Conservation (phyloP, 92 coral and sea anemone species). For the Phenganax subtilis region DNA sequence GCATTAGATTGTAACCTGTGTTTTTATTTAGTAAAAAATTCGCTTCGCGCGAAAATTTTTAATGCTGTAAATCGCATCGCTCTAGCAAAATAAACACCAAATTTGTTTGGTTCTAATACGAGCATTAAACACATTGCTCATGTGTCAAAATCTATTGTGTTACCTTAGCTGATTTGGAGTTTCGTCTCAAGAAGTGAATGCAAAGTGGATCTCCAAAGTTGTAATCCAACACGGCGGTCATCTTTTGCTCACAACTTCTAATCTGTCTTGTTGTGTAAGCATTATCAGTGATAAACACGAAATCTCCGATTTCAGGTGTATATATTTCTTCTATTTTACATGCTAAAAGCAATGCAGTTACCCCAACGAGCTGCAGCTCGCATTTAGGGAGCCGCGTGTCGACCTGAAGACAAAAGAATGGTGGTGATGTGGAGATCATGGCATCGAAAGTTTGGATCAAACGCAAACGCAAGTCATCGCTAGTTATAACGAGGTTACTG, state of each 20-base stretch:
- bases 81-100: not conserved
- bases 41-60: too few species aligned
- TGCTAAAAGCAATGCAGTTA: slow-evolving; percentile 88
- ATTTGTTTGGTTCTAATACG: not conserved
- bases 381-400: slow-evolving; percentile 48
- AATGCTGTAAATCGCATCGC: too few species aligned
- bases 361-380: slow-evolving; percentile 84
- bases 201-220: slow-evolving; percentile 86
- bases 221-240: slow-evolving; percentile 61
- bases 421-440: not conserved
- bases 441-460: not conserved
- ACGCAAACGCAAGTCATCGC: too few species aligned
- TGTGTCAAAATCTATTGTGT: not conserved
- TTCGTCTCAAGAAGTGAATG: slow-evolving; percentile 85
- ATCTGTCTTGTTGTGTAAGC: slow-evolving; percentile 70
- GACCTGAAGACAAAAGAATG: slow-evolving; percentile 41
- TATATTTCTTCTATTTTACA: slow-evolving; percentile 94
- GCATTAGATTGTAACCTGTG: not conserved
- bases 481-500: too few species aligned
- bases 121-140: not conserved
- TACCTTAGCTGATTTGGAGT: slow-evolving; percentile 93
- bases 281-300: slow-evolving; percentile 91
- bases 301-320: slow-evolving; percentile 88
- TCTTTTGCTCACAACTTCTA: slow-evolving; percentile 67
- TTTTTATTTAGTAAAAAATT: not conserved